phyloP scores from a whole-genome alignment of 2,797 vertebrate genomes.

The Amblyopsis hoosieri region DNA sequence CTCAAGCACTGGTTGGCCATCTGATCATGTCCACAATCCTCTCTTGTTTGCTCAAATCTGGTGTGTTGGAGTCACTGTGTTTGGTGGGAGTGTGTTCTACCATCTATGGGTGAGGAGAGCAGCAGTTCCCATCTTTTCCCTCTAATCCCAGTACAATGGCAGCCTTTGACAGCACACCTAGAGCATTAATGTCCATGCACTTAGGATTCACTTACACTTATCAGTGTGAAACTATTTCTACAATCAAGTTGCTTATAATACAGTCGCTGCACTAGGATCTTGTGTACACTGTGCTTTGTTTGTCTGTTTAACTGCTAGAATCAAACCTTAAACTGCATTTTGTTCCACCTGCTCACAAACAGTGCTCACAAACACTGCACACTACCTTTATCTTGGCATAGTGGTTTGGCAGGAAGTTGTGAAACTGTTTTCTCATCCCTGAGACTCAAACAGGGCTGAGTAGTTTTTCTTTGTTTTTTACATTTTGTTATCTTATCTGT shows the following conservation, averaged over 20 bases:
- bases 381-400: too few relatives aligned
- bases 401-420: too few relatives aligned
- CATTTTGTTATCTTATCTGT: conserved; percentile 51
- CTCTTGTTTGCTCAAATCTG: conserved; percentile 38
- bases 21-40: conserved; percentile 72
- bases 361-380: too few relatives aligned
- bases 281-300: conserved; percentile 25
- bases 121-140: conserved; percentile 34
- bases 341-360: too few relatives aligned
- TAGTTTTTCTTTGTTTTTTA: background rate
- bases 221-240: conserved; percentile 31
- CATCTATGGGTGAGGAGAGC: conserved; percentile 15
- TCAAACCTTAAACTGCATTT: conserved; percentile 10
- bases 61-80: conserved; percentile 52
- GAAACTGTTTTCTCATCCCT: too few relatives aligned
- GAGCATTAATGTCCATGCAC: conserved; percentile 33
- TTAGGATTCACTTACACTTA: conserved; percentile 40
- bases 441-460: background rate
- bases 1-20: conserved; percentile 93
- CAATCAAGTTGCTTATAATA: conserved; percentile 31
- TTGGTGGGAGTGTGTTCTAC: conserved; percentile 21
- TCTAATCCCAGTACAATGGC: conserved; percentile 31
- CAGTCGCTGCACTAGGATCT: conserved; percentile 30
- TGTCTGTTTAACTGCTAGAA: conserved; percentile 23
- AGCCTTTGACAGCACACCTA: conserved; percentile 21